These are phyloP conservation scores for Pterocles orientalis DNA, from an alignment of 2,113 vertebrate species.

Conservation along the genomic window DNA sequence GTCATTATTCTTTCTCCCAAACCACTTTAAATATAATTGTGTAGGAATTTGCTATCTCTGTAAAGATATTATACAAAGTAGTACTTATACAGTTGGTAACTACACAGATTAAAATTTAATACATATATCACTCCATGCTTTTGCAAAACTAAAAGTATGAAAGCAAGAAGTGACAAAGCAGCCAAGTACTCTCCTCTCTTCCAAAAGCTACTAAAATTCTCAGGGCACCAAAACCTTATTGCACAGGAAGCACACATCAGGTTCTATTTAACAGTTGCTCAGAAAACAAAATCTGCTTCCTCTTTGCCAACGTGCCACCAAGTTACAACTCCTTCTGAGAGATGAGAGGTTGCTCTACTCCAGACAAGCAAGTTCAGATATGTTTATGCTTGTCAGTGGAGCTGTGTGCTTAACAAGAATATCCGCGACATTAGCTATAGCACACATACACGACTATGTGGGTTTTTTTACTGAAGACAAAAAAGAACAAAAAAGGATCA, in stretches of 20 bases:
- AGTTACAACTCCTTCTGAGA: neutral
- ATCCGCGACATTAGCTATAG: neutral
- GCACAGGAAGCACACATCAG: neutral
- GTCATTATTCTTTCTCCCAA: conserved; percentile 31
- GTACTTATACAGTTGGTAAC: neutral
- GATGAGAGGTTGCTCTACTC: neutral
- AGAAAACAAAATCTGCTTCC: neutral
- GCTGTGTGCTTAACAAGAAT: neutral
- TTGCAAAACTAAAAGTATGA: neutral
- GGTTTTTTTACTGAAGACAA: neutral
- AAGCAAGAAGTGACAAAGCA: conserved; percentile 13
- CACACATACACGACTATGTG: neutral
- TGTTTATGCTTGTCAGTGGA: neutral
- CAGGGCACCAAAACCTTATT: neutral
- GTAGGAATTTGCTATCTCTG: neutral
- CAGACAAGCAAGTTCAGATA: conserved; percentile 1
- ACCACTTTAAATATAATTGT: neutral
- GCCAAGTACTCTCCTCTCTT: neutral
- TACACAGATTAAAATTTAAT: neutral
- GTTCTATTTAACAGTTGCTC: neutral
- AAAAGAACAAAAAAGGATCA: neutral
- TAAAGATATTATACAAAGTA: neutral
- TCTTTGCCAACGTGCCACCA: neutral
- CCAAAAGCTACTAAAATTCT: neutral
- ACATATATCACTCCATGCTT: neutral